A percentile compares a stretch with the other conserved stretches of the same genome.
Conservation (phyloP, 2,113 vertebrate genomes). For the Pedionomus torquatus region DNA sequence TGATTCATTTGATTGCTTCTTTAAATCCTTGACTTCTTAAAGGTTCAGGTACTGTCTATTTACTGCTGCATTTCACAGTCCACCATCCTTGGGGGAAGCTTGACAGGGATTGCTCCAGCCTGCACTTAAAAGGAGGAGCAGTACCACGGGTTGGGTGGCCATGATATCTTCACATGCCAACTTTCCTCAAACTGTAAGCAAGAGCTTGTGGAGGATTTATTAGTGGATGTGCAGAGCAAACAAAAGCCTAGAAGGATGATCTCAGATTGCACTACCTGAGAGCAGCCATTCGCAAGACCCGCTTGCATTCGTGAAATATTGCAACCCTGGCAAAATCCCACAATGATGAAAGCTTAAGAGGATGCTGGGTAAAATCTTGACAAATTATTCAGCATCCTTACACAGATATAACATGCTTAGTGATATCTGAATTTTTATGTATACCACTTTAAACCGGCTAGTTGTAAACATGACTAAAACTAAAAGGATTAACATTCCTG, state of each 20-base stretch:
- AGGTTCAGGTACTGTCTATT: constrained; percentile 6
- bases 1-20: neutral
- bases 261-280: constrained; percentile 26
- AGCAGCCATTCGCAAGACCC: neutral
- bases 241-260: constrained; percentile 1
- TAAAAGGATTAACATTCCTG: constrained; percentile 65
- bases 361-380: neutral
- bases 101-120: neutral
- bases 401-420: neutral
- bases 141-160: neutral
- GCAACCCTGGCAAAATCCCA: neutral
- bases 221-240: constrained; percentile 44
- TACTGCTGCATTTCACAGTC: neutral
- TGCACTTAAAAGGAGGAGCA: neutral
- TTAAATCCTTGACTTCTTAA: constrained; percentile 41
- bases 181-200: constrained; percentile 52
- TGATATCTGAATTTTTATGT: constrained; percentile 9
- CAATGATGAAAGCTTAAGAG: neutral
- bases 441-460: neutral
- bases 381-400: neutral
- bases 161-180: constrained; percentile 32
- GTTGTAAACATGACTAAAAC: constrained; percentile 48
- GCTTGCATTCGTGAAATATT: neutral
- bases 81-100: neutral
- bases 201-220: constrained; percentile 50